Conservation (phyloP, 2,113 vertebrate species). For the Pelecanoides urinatrix region DNA sequence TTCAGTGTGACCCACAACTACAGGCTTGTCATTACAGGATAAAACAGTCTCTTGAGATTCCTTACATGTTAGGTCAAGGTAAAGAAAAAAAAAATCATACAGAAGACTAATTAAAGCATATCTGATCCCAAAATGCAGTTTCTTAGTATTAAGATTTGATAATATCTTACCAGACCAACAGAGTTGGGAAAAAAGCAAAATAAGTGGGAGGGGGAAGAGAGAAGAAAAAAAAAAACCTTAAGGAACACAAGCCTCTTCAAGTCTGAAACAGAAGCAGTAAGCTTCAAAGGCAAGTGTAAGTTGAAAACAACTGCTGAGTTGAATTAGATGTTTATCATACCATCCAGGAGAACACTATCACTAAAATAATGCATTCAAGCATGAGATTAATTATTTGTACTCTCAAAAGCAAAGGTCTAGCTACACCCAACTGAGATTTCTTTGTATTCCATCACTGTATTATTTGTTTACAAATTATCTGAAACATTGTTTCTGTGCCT, state of each 20-base stretch:
- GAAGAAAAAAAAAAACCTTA: neutral
- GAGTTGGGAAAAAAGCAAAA: neutral
- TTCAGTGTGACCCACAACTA: neutral
- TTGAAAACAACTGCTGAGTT: neutral
- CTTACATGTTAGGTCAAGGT: neutral
- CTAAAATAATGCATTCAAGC: neutral
- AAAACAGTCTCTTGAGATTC: neutral
- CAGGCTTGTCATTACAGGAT: neutral
- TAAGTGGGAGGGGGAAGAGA: neutral
- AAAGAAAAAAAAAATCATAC: neutral
- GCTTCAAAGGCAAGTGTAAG: constrained; percentile 5
- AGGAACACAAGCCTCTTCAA: neutral
- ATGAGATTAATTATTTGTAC: neutral
- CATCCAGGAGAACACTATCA: neutral
- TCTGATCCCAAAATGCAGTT: neutral
- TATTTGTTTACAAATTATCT: constrained; percentile 41
- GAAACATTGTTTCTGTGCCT: constrained; percentile 7
- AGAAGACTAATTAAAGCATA: neutral
- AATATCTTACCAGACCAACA: neutral
- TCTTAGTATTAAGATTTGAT: neutral
- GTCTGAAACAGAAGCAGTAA: neutral
- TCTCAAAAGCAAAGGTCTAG: neutral
- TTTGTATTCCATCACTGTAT: neutral
- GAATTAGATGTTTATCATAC: constrained; percentile 9
- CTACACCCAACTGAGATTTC: constrained; percentile 21